These are phyloP conservation scores for Mercenaria mercenaria DNA, from an alignment of 1,140 invertebrate genomes.

Conservation along the genomic window DNA sequence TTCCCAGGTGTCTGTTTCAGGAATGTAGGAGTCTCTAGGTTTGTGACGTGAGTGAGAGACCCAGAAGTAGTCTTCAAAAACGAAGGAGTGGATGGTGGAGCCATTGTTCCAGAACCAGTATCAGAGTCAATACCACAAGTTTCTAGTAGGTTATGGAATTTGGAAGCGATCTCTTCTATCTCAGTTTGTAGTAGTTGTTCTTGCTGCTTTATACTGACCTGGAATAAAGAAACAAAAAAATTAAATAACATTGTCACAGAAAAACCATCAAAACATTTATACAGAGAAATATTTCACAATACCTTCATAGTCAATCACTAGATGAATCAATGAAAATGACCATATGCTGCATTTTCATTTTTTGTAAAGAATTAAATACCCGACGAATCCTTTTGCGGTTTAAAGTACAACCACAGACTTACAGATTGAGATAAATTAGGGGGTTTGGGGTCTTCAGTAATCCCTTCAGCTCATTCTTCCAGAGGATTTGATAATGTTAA, in stretches of 20 bases:
- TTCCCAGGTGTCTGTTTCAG: constrained; percentile 41
- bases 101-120: constrained; percentile 42
- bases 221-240: constrained; percentile 62
- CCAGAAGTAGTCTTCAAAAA: constrained; percentile 60
- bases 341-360: background rate
- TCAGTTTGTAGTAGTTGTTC: constrained; percentile 75
- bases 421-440: background rate
- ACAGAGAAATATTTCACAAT: background rate
- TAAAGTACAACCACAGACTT: background rate
- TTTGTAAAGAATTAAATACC: background rate
- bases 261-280: background rate
- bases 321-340: background rate
- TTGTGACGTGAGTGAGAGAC: constrained; percentile 62
- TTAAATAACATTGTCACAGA: background rate
- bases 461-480: background rate
- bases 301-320: background rate
- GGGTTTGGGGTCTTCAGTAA: background rate
- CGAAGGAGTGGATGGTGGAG: constrained; percentile 71
- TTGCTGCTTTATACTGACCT: constrained; percentile 78
- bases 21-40: constrained; percentile 62
- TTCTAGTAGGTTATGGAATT: constrained; percentile 76
- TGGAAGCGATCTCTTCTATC: constrained; percentile 76
- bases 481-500: background rate
- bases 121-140: constrained; percentile 72
- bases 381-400: background rate